Evolutionary conservation across 2,888 invertebrate species (phyloP).

Genomic region (Rotaria socialis): DNA sequence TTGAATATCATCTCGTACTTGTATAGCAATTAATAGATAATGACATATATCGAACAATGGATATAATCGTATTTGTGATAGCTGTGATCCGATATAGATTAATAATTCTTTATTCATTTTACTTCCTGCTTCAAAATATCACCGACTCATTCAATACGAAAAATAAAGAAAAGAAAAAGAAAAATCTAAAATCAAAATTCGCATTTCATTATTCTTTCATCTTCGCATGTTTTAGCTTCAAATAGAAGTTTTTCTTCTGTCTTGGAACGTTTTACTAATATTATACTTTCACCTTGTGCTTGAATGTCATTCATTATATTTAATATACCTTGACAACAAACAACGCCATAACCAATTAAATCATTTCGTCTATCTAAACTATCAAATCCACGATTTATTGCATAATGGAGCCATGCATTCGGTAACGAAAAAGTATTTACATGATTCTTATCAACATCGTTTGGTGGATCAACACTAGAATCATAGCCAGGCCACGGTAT

Average conservation of each 20-base stretch:
- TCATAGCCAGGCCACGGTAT: conserved; percentile 10
- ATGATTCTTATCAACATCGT: background rate
- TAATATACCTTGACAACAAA: conserved; percentile 33
- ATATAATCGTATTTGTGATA: conserved; percentile 97
- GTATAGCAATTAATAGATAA: conserved; percentile 84
- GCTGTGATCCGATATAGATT: conserved; percentile 94
- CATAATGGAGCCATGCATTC: conserved; percentile 7
- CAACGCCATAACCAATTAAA: background rate
- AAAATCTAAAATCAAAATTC: background rate
- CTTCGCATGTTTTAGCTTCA: background rate
- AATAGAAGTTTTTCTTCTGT: background rate
- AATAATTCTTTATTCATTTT: conserved; percentile 65
- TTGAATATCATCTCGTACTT: conserved; percentile 77
- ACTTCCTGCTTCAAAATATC: background rate
- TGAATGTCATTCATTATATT: conserved; percentile 25
- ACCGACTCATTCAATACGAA: background rate
- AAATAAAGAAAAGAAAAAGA: background rate
- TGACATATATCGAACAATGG: conserved; percentile 98
- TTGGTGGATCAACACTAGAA: background rate
- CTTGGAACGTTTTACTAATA: background rate
- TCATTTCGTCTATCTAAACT: background rate
- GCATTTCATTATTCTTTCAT: conserved; percentile 6
- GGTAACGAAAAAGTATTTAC: background rate
- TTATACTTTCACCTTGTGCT: background rate
- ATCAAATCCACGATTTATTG: background rate